Percentiles rank a stretch among this genome's conserved stretches.
Evolutionary conservation across 1,140 invertebrate genomes (phyloP).

Genomic region (Agrilus planipennis): DNA sequence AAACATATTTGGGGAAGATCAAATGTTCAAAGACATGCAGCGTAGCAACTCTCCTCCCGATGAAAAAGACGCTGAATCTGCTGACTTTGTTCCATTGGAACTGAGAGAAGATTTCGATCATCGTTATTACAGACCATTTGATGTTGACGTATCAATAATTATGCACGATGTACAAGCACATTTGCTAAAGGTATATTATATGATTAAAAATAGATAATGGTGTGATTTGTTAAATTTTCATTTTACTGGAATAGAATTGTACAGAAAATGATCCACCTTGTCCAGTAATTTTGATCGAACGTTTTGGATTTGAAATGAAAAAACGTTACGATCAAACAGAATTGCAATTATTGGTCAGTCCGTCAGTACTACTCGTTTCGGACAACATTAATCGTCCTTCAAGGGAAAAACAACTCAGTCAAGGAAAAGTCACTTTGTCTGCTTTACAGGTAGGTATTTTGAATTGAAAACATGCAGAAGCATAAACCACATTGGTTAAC

Average conservation of each 20-base stretch:
- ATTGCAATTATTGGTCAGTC: constrained; percentile 82
- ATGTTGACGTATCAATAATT: constrained; percentile 86
- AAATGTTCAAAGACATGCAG: constrained; percentile 87
- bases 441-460: constrained; percentile 59
- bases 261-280: constrained; percentile 77
- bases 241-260: constrained; percentile 49
- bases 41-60: constrained; percentile 33
- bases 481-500: background rate
- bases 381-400: constrained; percentile 54
- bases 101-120: constrained; percentile 59
- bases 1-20: constrained; percentile 93
- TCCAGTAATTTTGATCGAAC: constrained; percentile 78
- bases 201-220: background rate
- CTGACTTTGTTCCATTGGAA: constrained; percentile 25
- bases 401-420: constrained; percentile 66
- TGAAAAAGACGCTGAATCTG: constrained; percentile 23
- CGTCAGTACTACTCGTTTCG: constrained; percentile 68
- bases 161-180: constrained; percentile 93
- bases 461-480: constrained; percentile 6
- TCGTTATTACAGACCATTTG: constrained; percentile 72
- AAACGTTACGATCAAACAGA: constrained; percentile 85
- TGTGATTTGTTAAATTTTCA: background rate
- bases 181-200: constrained; percentile 54
- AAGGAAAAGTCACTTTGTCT: constrained; percentile 81
- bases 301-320: constrained; percentile 94